These are phyloP conservation scores for Acanthornis magna DNA, from an alignment of 2,797 vertebrate genomes.

Conservation along the genomic window DNA sequence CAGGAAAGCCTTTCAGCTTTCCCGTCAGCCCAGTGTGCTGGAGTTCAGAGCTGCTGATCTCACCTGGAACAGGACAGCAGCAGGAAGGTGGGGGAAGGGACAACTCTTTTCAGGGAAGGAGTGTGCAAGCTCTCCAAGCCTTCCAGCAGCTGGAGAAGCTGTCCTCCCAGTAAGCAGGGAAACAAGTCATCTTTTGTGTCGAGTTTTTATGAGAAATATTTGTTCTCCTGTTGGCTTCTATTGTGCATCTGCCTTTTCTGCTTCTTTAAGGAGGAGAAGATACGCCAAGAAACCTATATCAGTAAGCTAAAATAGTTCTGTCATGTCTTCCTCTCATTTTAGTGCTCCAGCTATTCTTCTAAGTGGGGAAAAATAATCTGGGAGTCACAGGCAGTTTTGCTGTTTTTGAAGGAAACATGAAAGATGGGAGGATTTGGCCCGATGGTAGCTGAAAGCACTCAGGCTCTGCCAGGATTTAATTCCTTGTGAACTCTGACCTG, in stretches of 20 bases:
- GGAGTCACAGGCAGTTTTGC: not conserved
- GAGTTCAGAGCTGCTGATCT: conserved; percentile 55
- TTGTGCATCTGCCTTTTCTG: not conserved
- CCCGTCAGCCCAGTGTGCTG: not conserved
- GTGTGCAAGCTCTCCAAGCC: not conserved
- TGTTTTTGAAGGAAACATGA: not conserved
- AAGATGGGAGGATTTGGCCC: conserved; percentile 8
- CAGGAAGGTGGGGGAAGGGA: not conserved
- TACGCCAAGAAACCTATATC: not conserved
- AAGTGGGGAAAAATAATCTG: not conserved
- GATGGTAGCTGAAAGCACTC: not conserved
- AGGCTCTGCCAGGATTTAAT: conserved; percentile 7
- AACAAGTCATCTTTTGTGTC: not conserved
- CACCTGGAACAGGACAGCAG: conserved; percentile 35
- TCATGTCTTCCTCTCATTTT: not conserved
- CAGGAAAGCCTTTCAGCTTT: conserved; percentile 50
- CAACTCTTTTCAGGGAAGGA: not conserved
- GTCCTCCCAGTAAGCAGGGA: not conserved
- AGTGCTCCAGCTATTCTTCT: not conserved
- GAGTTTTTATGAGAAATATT: not conserved
- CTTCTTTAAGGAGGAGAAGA: not conserved
- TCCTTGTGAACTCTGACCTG: conserved; percentile 34
- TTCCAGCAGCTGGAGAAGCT: not conserved
- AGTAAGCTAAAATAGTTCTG: not conserved
- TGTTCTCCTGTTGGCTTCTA: not conserved